Base-by-base conservation (phyloP, 2,888 invertebrate genomes). In the Baccha elongata region DNA sequence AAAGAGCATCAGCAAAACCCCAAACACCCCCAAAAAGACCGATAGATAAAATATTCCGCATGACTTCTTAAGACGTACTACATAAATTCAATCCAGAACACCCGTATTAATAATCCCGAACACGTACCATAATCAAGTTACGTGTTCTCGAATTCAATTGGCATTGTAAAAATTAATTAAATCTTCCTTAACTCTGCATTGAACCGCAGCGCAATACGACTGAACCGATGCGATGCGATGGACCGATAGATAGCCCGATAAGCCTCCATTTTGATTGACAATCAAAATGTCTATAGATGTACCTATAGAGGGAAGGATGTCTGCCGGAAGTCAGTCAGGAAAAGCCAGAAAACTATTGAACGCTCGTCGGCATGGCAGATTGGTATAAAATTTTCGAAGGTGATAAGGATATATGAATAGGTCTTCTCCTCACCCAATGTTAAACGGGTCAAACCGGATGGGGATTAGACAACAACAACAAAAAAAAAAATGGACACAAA, bases 141-240 rank as follows among this genome's bases (percentile, higher is more conserved):
- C 83, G 83, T 83, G 83, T 83, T 83, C 83, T 73, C 83, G 83
- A 83, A 83, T 83, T 83, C 83, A 78, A 83, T 83, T 83, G 83
- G 83, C 83, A 83, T 83, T 83, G 83, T 83, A 83, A 83, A 83
- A 83, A 78, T 83, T 83, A 83, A 83, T 83, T 83, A 83, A 83
- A 83, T 83, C 83, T 78, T 62, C 83, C 76, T 73, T 73, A 83
- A 62, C 78, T 73, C 83, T 50, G 72, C 83, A 83, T 60, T 68
- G 78, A 71, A 64, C 72, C 62, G 78, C 76, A 71, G 17, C 64
- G 37, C 42, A 55, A 21, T 48, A 19, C 37, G 10, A 32, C 29
- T 32, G 23, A 50, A 48, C 19, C 35, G 32, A 65, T 65, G 11
- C 17, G 19, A n/a, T 35, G 13, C 32, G 40, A 48, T 65, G 48